Evolutionary conservation across 2,797 vertebrate genomes (phyloP).

Genomic region (Syngnathus rostellatus): DNA sequence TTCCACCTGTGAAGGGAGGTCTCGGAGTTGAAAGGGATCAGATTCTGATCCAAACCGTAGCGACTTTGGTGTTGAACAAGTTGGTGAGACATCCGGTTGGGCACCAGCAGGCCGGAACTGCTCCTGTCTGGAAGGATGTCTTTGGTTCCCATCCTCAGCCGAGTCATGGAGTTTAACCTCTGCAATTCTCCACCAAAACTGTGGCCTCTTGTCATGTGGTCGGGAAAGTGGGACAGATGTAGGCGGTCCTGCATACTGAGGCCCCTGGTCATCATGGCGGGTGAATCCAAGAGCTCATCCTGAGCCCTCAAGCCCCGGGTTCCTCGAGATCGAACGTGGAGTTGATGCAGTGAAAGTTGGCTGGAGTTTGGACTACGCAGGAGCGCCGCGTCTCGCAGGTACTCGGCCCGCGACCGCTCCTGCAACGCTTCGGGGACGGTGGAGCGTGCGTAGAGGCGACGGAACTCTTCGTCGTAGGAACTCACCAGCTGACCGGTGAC

Average conservation of each 20-base stretch:
- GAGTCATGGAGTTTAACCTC: slow-evolving; percentile 56
- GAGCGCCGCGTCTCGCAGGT: slow-evolving; percentile 49
- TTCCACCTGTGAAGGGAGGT: slow-evolving; percentile 83
- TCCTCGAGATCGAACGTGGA: slow-evolving; percentile 63
- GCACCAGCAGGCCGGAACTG: slow-evolving; percentile 15
- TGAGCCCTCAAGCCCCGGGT: slow-evolving; percentile 38
- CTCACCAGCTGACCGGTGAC: slow-evolving; percentile 85
- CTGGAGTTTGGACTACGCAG: slow-evolving; percentile 72
- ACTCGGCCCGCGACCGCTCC: slow-evolving; percentile 23
- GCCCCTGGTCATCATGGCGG: slow-evolving; percentile 58
- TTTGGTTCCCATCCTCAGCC: slow-evolving; percentile 67
- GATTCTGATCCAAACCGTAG: slow-evolving; percentile 78
- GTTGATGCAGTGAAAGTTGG: slow-evolving; percentile 71
- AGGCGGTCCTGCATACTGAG: slow-evolving; percentile 73
- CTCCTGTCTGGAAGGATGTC: slow-evolving; percentile 57
- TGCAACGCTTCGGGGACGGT: slow-evolving; percentile 61
- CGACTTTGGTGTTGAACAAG: slow-evolving; percentile 73
- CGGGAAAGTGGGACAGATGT: slow-evolving; percentile 69
- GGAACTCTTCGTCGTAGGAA: slow-evolving; percentile 87
- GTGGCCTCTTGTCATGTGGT: slow-evolving; percentile 80
- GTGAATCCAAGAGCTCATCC: slow-evolving; percentile 52
- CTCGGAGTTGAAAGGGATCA: slow-evolving; percentile 83
- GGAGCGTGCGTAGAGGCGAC: slow-evolving; percentile 82
- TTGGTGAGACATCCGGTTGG: slow-evolving; percentile 45
- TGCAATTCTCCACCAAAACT: slow-evolving; percentile 86